Evolutionary conservation across 1,140 invertebrate genomes (phyloP).

Genomic region (Polyergus mexicanus): DNA sequence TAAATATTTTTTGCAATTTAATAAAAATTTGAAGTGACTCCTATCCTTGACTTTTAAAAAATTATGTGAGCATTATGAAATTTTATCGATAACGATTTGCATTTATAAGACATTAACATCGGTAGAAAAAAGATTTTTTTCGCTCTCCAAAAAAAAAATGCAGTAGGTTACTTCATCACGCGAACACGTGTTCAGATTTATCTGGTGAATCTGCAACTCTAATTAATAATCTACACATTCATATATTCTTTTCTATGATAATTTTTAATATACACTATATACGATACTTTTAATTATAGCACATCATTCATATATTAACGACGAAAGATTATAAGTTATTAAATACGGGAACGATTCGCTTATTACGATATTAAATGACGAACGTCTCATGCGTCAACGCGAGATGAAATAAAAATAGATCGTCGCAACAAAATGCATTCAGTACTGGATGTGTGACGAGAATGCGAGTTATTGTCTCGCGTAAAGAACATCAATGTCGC

Average conservation of each 20-base stretch:
- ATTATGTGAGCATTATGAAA: slow-evolving; percentile 9
- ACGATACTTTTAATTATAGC: neutral
- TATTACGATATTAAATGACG: neutral
- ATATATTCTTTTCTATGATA: neutral
- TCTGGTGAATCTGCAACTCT: neutral
- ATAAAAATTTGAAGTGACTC: slow-evolving; percentile 18
- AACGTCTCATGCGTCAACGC: neutral
- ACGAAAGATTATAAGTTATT: neutral
- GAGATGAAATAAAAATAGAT: neutral
- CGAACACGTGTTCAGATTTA: neutral
- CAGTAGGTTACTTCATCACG: neutral
- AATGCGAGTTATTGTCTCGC: slow-evolving; percentile 24
- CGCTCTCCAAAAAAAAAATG: slow-evolving; percentile 2
- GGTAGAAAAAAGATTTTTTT: neutral
- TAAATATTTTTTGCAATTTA: neutral
- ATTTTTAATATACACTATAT: slow-evolving; percentile 8
- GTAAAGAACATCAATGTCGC: slow-evolving; percentile 74
- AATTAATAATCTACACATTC: neutral
- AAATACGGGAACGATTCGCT: neutral
- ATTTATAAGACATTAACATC: slow-evolving; percentile 8
- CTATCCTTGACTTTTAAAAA: slow-evolving; percentile 47
- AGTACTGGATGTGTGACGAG: neutral
- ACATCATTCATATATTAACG: neutral
- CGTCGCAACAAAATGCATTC: neutral
- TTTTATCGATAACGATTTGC: slow-evolving; percentile 24